Base-by-base conservation (phyloP, 2,113 vertebrate genomes). In the Pelecanus crispus region DNA sequence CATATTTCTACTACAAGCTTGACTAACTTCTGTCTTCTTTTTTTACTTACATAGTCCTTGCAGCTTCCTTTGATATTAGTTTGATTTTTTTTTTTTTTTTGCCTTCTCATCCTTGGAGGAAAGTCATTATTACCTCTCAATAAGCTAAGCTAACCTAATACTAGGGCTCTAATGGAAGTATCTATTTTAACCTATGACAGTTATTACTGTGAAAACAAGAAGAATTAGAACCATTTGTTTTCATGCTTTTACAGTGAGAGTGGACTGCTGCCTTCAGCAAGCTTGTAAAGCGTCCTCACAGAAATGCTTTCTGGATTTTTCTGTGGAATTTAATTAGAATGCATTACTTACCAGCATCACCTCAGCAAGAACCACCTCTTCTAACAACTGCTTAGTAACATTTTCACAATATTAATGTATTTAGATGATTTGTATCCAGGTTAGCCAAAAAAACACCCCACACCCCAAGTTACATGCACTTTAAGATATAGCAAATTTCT, bases 151-250 rank as follows among this genome's bases (percentile, higher is more conserved):
- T 86, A 95, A 90, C 56, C 56, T 72, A 87, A 94, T 85, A 45
- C 47, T 81, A 92, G 44, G 17, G 11, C 36, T 61, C 20, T 96
- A 96, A 94, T 85, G 73, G 77, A 94, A 95, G 72, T 52, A 84
- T 72, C 68, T 81, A 10, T 85, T 96, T 96, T 87, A 92, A 72
- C 47, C 32, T 81, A 29, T 91, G 79, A 87, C 88, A 92, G 77
- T 79, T 96, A 91, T 80, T 88, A 95, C 73, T 91, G 56, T 67
- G 70, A 92, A 94, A 96, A 85, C 53, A 84, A 74, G 49, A 89
- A 71, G 36, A 87, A 95, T 68, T 89, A 91, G 77, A 92, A 81
- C 71, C 26, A 91, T 96, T 92, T 94, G 83, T 85, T 96, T 75
- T 72, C 77, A 53, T 68, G 68, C 61, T 96, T 91, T 89, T 89